These are phyloP conservation scores for Enhydra lutris DNA, from an alignment of 2,113 vertebrate genomes.

Conservation along the genomic window DNA sequence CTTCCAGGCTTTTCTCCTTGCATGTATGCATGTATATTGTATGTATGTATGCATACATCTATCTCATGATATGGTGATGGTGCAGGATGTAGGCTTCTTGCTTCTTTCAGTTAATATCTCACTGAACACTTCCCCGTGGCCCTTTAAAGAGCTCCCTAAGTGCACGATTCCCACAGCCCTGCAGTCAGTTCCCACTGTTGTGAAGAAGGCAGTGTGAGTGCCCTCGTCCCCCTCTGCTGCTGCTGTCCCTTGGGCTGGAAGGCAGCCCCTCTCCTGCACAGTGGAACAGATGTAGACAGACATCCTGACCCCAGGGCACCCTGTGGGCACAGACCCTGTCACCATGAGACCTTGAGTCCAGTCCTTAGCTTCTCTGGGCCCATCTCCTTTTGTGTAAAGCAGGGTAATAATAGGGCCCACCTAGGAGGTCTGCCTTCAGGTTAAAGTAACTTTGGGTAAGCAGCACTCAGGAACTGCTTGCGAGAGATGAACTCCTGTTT, in stretches of 20 bases:
- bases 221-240: background rate
- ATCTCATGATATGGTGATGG: background rate
- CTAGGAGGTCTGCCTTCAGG: background rate
- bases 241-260: background rate
- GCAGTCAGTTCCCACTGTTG: background rate
- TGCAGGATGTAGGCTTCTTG: background rate
- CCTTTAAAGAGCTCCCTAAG: background rate
- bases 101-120: background rate
- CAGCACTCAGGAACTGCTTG: background rate
- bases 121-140: background rate
- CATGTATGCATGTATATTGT: too few species aligned
- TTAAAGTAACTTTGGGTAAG: slow-evolving; percentile 21
- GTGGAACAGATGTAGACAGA: background rate
- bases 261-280: background rate
- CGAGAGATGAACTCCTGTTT: background rate
- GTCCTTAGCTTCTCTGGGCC: background rate
- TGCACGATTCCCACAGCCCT: background rate
- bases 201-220: background rate
- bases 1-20: background rate
- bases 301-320: background rate
- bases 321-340: background rate
- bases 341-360: background rate
- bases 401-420: background rate
- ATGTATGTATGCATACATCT: background rate
- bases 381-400: background rate